A percentile compares a stretch with the other conserved stretches of the same genome.
These are phyloP conservation scores for Clarias pachynema DNA, from an alignment of 2,797 vertebrate genomes.

Conservation along the genomic window DNA sequence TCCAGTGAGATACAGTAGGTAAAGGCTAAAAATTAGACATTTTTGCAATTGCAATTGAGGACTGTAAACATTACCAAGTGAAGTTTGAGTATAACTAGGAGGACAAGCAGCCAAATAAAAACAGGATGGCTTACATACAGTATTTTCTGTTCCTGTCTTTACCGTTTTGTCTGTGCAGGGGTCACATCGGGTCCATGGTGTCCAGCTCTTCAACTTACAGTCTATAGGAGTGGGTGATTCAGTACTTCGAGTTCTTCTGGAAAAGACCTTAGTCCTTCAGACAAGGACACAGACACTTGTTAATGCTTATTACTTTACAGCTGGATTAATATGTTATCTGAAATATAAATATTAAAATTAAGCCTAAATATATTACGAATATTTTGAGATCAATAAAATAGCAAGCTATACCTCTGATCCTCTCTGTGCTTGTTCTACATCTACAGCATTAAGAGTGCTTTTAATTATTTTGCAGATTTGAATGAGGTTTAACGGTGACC, in stretches of 20 bases:
- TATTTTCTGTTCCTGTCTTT: slow-evolving; percentile 43
- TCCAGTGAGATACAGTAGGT: background rate
- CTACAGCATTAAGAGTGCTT: background rate
- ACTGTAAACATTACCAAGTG: background rate
- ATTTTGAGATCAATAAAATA: background rate
- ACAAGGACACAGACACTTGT: slow-evolving; percentile 6
- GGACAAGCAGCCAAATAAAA: background rate
- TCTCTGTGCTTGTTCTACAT: background rate
- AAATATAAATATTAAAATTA: background rate
- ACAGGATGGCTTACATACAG: background rate
- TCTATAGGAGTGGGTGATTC: slow-evolving; percentile 65
- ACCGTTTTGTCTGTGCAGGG: slow-evolving; percentile 86
- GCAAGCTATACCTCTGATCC: background rate
- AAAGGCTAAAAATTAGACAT: background rate
- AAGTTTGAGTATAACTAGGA: background rate
- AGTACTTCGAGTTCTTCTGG: slow-evolving; percentile 61
- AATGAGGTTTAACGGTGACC: background rate
- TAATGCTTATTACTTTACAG: too few relatives aligned
- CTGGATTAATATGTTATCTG: background rate
- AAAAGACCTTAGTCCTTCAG: slow-evolving; percentile 21
- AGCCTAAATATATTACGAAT: too few relatives aligned
- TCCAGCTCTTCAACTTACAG: slow-evolving; percentile 84
- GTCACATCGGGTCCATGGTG: slow-evolving; percentile 85
- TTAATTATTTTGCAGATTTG: background rate
- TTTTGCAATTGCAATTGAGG: background rate